These are phyloP conservation scores for Tethea ocularis DNA, from an alignment of 2,888 invertebrate genomes.

Conservation along the genomic window DNA sequence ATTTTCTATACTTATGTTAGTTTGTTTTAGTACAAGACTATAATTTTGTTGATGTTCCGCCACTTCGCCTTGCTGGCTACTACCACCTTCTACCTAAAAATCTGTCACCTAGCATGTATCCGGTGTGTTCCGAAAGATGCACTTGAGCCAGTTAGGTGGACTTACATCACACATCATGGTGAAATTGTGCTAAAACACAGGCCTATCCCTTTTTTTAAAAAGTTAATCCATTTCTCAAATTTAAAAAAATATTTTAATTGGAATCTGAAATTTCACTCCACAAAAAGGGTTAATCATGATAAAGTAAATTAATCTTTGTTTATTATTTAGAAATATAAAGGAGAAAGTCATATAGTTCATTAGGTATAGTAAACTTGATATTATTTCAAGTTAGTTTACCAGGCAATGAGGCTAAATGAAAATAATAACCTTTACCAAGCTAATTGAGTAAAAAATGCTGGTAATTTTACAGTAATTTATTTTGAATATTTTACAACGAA, in stretches of 20 bases:
- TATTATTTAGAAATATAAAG: background rate
- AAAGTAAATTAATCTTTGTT: background rate
- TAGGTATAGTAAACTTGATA: slow-evolving; percentile 24
- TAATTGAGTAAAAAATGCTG: slow-evolving; percentile 27
- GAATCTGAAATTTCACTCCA: too few relatives aligned
- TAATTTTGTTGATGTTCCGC: background rate
- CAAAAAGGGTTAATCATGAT: too few relatives aligned
- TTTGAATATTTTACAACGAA: background rate
- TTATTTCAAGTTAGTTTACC: slow-evolving; percentile 23
- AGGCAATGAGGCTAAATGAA: slow-evolving; percentile 25
- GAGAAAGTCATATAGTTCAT: slow-evolving; percentile 1
- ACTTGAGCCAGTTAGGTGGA: too few relatives aligned
- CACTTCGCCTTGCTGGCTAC: too few relatives aligned
- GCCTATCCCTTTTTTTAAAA: too few relatives aligned
- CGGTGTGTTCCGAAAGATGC: too few relatives aligned
- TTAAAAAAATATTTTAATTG: too few relatives aligned
- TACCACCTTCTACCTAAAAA: too few relatives aligned
- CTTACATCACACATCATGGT: too few relatives aligned
- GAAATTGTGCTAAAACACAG: too few relatives aligned
- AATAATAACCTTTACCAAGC: slow-evolving; percentile 18
- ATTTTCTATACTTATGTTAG: background rate
- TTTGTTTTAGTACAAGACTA: background rate
- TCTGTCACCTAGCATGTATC: too few relatives aligned
- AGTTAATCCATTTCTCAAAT: too few relatives aligned
- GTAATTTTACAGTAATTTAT: slow-evolving; percentile 29